Evolutionary conservation across 2,797 vertebrate genomes (phyloP).

Genomic region (Channa striata): DNA sequence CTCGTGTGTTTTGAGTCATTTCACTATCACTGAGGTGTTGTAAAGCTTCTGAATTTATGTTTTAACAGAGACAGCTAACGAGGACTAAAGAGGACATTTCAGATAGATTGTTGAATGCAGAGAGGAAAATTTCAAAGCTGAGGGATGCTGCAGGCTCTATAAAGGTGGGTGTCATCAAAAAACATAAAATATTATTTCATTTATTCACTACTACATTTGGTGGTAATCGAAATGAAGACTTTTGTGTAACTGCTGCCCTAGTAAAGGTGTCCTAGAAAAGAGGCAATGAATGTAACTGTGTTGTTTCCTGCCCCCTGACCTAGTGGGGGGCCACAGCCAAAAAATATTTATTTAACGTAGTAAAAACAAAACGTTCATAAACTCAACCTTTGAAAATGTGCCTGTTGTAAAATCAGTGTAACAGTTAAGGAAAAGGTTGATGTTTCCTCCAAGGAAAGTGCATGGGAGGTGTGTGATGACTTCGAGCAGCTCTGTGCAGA

Average conservation of each 20-base stretch:
- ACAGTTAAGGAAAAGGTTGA: background rate
- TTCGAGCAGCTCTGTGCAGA: conserved; percentile 45
- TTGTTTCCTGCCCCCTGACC: too few species aligned
- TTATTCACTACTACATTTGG: background rate
- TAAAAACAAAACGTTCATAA: background rate
- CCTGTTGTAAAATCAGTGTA: background rate
- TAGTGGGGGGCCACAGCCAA: too few species aligned
- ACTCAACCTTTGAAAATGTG: too few species aligned
- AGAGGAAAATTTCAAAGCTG: conserved; percentile 34
- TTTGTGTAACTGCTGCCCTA: background rate
- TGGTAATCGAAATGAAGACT: background rate
- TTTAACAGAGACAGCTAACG: conserved; percentile 48
- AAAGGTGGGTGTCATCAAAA: conserved; percentile 49
- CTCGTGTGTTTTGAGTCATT: rapidly evolving
- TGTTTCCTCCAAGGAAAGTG: conserved; percentile 49
- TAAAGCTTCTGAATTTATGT: conserved; percentile 23
- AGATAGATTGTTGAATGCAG: conserved; percentile 16
- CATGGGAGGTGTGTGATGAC: conserved; percentile 53
- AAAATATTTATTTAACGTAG: too few species aligned
- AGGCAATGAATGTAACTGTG: background rate
- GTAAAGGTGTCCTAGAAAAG: background rate
- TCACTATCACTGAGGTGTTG: background rate
- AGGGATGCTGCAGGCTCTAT: conserved; percentile 27
- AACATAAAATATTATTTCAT: background rate
- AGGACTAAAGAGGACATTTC: conserved; percentile 7